phyloP scores from a whole-genome alignment of 2,888 invertebrate genomes.

The Drosophila birchii region DNA sequence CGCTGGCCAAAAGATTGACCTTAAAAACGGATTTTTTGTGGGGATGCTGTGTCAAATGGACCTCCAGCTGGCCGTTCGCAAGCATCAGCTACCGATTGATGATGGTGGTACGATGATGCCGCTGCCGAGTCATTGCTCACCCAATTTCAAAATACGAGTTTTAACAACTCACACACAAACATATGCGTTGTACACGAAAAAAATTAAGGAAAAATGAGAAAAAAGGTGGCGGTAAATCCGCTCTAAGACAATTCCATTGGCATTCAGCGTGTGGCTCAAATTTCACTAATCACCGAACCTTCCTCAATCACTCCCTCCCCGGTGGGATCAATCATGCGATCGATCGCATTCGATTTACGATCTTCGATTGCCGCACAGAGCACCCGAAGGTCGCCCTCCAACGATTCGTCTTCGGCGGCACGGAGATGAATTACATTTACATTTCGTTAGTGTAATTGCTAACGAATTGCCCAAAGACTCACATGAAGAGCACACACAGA shows the following conservation, averaged over 20 bases:
- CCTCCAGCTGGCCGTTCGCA: constrained; percentile 38
- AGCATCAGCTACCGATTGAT: constrained; percentile 32
- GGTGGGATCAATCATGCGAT: constrained; percentile 47
- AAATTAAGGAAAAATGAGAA: constrained; percentile 38
- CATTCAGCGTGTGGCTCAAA: constrained; percentile 71
- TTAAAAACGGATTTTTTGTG: constrained; percentile 65
- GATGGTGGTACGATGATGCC: constrained; percentile 34
- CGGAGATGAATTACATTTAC: constrained; percentile 70
- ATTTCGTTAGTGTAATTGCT: constrained; percentile 59
- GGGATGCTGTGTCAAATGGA: constrained; percentile 70
- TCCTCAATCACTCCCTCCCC: constrained; percentile 28
- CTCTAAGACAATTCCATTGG: constrained; percentile 75
- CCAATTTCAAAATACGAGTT: constrained; percentile 68
- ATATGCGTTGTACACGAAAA: constrained; percentile 18
- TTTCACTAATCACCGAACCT: constrained; percentile 71
- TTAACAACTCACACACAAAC: constrained; percentile 52
- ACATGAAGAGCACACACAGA: constrained; percentile 12
- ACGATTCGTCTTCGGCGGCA: constrained; percentile 57
- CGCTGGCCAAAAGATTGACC: constrained; percentile 59
- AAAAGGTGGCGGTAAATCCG: constrained; percentile 57
- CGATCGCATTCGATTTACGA: constrained; percentile 45
- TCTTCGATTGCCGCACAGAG: constrained; percentile 54
- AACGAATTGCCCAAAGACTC: constrained; percentile 46
- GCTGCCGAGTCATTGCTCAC: constrained; percentile 76
- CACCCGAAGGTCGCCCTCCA: constrained; percentile 57